Conservation (phyloP, 1,140 invertebrate species). For the Cardiocondyla obscurior region DNA sequence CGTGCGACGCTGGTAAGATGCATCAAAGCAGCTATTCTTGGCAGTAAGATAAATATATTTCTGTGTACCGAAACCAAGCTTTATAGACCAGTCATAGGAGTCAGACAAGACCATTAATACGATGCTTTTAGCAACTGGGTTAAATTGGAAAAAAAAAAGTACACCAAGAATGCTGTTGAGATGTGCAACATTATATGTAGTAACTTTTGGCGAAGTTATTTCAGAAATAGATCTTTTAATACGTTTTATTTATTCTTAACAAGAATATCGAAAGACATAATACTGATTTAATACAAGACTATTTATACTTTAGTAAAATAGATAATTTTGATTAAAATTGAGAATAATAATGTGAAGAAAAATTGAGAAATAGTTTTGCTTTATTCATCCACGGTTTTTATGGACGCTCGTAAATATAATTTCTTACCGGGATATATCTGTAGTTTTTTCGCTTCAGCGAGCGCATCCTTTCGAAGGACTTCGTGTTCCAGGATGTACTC, state of each 20-base stretch:
- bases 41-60: conserved; percentile 67
- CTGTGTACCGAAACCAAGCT: conserved; percentile 56
- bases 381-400: neutral
- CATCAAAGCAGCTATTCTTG: conserved; percentile 68
- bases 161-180: neutral
- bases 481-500: conserved; percentile 79
- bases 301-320: too few relatives aligned
- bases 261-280: neutral
- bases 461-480: conserved; percentile 76
- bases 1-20: conserved; percentile 44
- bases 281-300: too few relatives aligned
- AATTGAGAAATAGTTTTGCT: neutral
- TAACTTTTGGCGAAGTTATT: neutral
- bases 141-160: conserved; percentile 6
- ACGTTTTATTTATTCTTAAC: neutral
- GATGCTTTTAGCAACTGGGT: conserved; percentile 44
- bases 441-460: conserved; percentile 76
- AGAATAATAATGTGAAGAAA: neutral
- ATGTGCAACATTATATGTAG: neutral
- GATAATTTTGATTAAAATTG: neutral
- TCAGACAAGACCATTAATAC: conserved; percentile 31
- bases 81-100: conserved; percentile 56
- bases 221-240: neutral
- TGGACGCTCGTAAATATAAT: neutral
- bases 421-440: conserved; percentile 77